Base-by-base conservation (phyloP, 2,797 vertebrate species). In the Pteropus rufus region DNA sequence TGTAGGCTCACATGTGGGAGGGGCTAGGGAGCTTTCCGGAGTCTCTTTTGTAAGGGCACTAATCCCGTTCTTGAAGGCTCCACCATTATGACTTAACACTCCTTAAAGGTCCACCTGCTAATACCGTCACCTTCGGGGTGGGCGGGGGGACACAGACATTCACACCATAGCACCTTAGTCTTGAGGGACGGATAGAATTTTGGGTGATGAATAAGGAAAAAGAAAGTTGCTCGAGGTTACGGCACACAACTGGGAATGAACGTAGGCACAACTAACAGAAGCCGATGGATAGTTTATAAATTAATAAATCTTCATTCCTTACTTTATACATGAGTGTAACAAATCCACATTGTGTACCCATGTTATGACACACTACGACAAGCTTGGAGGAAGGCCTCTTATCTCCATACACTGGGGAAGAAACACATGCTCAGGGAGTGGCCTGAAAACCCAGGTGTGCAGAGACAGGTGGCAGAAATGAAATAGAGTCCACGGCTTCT, bases 321-420 rank as follows among this genome's bases (percentile, higher is more conserved):
- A 10, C 16, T 49, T 29, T 29, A 79, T 65, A 82, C 14, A 10
- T 62, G 60, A 31, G 10, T 1, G 1, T 77, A 46, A 90, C 14
- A 46, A 69, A 34, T 31, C 44, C 46, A 73, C 41, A 18, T 31
- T 7, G 1, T 34, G 11, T 26, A 10, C 7, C 19, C 24, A 16
- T 5, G 1, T 4, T 0, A 4, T 7, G 11, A 15, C 11, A 14
- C 6, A 7, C 6, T 6, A 2, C 10, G 31, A 41, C 6, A 36
- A 70, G 21, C 62, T 10, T 44, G 52, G 36, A 34, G 29, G 16
- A 12, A 1, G 7, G 12, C 41, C 1, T 70, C 9, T 67, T 36
- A 3, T 69, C 5, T 75, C 3, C 3, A 23, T 1, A 11, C 2
- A 11, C 3, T 16, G 19, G 18, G 41, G 26, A 67, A 29, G 76